Percentiles rank a stretch among this genome's conserved stretches.
Evolutionary conservation across 2,888 invertebrate species (phyloP).

Genomic region (Nebria salina): DNA sequence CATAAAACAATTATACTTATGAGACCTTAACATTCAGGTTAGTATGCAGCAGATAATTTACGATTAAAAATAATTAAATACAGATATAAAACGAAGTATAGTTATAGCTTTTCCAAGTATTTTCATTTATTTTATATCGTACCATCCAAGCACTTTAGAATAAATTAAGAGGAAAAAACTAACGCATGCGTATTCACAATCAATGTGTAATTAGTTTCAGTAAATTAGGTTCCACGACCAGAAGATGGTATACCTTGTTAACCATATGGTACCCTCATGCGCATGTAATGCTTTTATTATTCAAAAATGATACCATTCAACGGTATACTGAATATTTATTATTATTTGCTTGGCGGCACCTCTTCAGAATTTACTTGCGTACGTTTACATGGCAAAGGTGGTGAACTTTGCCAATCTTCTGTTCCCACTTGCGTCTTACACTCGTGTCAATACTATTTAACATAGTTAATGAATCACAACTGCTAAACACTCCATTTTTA

Average conservation of each 20-base stretch:
- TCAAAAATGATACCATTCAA: slow-evolving; percentile 11
- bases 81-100: neutral
- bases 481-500: neutral
- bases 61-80: neutral
- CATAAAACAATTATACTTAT: neutral
- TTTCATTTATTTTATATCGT: neutral
- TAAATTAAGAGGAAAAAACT: neutral
- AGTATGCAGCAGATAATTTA: neutral
- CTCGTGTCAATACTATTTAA: neutral
- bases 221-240: slow-evolving; percentile 3
- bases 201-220: slow-evolving; percentile 5
- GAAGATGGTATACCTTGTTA: slow-evolving; percentile 2
- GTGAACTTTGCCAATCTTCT: slow-evolving; percentile 1
- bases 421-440: neutral
- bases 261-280: slow-evolving; percentile 23
- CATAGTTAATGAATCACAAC: neutral
- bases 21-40: neutral
- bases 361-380: slow-evolving; percentile 27
- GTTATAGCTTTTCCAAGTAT: neutral
- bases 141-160: neutral
- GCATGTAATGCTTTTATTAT: slow-evolving; percentile 18
- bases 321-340: slow-evolving; percentile 41
- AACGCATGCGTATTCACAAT: neutral
- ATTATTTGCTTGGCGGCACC: slow-evolving; percentile 28
- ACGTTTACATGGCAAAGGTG: slow-evolving; percentile 23